Percentiles rank a stretch among this genome's conserved stretches.
Conservation (phyloP, 2,888 invertebrate genomes). For the Drosophila anomalipes region DNA sequence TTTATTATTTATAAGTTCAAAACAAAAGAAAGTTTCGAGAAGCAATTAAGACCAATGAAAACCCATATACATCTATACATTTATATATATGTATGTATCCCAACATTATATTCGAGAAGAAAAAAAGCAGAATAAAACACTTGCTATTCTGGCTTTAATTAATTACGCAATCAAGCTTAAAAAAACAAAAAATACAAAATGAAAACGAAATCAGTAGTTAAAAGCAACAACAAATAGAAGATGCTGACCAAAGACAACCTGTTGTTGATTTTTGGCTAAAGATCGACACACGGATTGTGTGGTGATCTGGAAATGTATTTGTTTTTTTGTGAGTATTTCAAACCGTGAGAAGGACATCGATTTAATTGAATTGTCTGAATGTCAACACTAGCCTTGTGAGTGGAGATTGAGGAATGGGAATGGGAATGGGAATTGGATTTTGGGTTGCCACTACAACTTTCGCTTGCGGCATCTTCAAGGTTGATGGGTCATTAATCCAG, state of each 20-base stretch:
- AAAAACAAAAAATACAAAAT: slow-evolving; percentile 31
- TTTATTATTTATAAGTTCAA: not conserved
- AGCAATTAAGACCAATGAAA: not conserved
- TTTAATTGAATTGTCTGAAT: slow-evolving; percentile 18
- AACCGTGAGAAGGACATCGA: slow-evolving; percentile 7
- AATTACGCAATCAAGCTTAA: slow-evolving; percentile 52
- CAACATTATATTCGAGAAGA: not conserved
- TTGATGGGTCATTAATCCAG: slow-evolving; percentile 19
- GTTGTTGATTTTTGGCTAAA: slow-evolving; percentile 24
- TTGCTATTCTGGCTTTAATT: not conserved
- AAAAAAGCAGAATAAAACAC: not conserved
- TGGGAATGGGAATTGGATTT: slow-evolving; percentile 1
- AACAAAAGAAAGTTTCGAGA: not conserved
- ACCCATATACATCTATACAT: not conserved
- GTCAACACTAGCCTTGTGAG: not conserved
- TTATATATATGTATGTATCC: not conserved
- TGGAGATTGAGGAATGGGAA: not conserved
- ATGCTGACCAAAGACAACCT: slow-evolving; percentile 28
- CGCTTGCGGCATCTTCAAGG: slow-evolving; percentile 38
- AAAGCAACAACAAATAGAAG: slow-evolving; percentile 7
- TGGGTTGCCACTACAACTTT: slow-evolving; percentile 29
- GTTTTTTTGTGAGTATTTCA: slow-evolving; percentile 5
- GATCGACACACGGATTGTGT: slow-evolving; percentile 9
- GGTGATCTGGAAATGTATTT: not conserved
- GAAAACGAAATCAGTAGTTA: slow-evolving; percentile 36